Conservation (phyloP, 2,888 invertebrate genomes). For the Dascillus cervinus region DNA sequence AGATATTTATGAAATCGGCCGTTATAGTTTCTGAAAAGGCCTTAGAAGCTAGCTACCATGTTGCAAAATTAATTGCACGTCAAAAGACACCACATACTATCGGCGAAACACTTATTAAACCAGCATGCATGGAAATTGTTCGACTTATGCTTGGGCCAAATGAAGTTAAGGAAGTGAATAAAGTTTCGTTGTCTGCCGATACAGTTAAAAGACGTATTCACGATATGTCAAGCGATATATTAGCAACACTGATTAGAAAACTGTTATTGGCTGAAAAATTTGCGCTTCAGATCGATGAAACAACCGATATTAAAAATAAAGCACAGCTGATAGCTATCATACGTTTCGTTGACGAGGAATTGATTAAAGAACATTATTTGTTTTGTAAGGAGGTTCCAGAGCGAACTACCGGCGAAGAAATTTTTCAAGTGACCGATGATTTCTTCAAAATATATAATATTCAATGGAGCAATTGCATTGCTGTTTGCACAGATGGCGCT, state of each 20-base stretch:
- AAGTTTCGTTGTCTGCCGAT: slow-evolving; percentile 28
- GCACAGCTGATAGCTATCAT: too few species aligned
- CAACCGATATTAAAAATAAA: too few species aligned
- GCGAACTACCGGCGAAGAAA: too few species aligned
- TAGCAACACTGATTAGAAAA: slow-evolving; percentile 13
- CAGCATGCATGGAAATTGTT: slow-evolving; percentile 20
- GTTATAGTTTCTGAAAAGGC: not conserved
- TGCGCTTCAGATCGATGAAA: too few species aligned
- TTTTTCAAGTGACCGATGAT: too few species aligned
- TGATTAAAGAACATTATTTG: too few species aligned
- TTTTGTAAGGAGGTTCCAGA: too few species aligned
- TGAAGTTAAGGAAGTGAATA: slow-evolving; percentile 26
- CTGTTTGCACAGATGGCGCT: too few species aligned
- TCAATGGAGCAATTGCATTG: too few species aligned
- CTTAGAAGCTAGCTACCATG: slow-evolving; percentile 1
- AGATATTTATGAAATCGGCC: not conserved
- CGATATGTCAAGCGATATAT: slow-evolving; percentile 15
- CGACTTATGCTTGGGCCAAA: slow-evolving; percentile 27
- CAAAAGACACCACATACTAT: slow-evolving; percentile 25
- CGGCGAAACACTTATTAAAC: slow-evolving; percentile 25
- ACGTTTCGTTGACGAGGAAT: slow-evolving; percentile 26
- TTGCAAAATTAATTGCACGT: slow-evolving; percentile 8
- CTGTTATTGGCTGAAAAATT: slow-evolving; percentile 10
- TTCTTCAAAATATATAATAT: too few species aligned
- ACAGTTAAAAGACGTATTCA: slow-evolving; percentile 27